A percentile compares a stretch with the other conserved stretches of the same genome.
These are phyloP conservation scores for Arctopsyche grandis DNA, from an alignment of 1,140 invertebrate species.

Conservation along the genomic window DNA sequence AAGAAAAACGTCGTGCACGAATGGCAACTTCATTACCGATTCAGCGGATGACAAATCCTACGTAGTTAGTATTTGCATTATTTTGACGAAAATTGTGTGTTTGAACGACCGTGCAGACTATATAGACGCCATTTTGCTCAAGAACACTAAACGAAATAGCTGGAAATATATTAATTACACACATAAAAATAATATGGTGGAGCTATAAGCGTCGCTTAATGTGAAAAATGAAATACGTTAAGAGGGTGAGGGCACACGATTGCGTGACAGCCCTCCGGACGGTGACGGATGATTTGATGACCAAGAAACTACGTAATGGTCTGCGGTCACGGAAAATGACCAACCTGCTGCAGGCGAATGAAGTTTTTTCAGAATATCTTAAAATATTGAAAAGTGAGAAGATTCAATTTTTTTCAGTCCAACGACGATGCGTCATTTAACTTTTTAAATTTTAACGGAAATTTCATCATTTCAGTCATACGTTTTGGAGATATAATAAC, in stretches of 20 bases:
- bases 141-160: neutral
- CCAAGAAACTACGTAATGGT: too few relatives aligned
- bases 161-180: neutral
- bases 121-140: neutral
- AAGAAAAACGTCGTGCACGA: neutral
- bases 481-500: too few relatives aligned
- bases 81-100: conserved; percentile 13
- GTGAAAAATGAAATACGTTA: neutral
- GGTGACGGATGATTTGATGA: too few relatives aligned
- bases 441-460: too few relatives aligned
- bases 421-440: too few relatives aligned
- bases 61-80: neutral
- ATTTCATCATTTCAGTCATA: too few relatives aligned
- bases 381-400: too few relatives aligned
- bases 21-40: conserved; percentile 10
- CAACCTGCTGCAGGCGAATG: too few relatives aligned
- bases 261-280: too few relatives aligned
- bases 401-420: too few relatives aligned
- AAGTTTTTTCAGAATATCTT: too few relatives aligned
- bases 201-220: neutral
- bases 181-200: neutral
- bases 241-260: neutral
- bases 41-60: neutral
- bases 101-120: neutral
- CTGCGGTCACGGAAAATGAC: too few relatives aligned